Base-by-base conservation (phyloP, 2,797 vertebrate genomes). In the Lophius americanus region DNA sequence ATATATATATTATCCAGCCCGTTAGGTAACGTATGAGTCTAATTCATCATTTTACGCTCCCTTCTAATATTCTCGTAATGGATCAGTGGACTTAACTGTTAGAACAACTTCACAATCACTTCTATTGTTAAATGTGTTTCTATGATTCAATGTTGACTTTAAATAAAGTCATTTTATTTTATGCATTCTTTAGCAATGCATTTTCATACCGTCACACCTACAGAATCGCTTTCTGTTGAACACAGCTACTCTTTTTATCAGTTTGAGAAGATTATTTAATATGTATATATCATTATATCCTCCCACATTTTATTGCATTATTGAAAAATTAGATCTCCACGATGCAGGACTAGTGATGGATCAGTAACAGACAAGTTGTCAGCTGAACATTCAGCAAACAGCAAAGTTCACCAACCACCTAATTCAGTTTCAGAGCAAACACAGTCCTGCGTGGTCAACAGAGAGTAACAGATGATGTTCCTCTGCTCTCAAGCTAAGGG, bases 391-490 rank as follows among this genome's bases (percentile, higher is more conserved):
- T 58, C 6, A 37, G 7, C 46, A 62, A 42, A 9, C 47, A 62
- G 10, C n/a, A 46, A n/a, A 64, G 51, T 48, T 70, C 51, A 47
- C 6, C 33, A 33, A 35, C 42, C 49, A 62, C 9, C 44, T 50
- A 43, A 74, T 54, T 47, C 37, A 59, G 23, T 23, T 42, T 60
- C 10, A 51, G 47, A 36, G 41, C 41, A 66, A 54, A 74, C 48
- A 46, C 48, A 10, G 12, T 7, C 44, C 46, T 51, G 56, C n/a
- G 0, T n/a, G 36, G 42, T 68, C 35, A 52, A 43, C 35, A 32
- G 51, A 56, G 37, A 37, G 54, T 52, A 55, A 55, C 38, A 41
- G 57, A 60, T 51, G 64, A 13, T 46, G 44, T 23, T 23, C 23
- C 10, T 14, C 13, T 37, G 4, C 57, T 63, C 51, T 53, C 11